These are phyloP conservation scores for Pelmatolapia mariae DNA, from an alignment of 2,113 vertebrate genomes.

Conservation along the genomic window DNA sequence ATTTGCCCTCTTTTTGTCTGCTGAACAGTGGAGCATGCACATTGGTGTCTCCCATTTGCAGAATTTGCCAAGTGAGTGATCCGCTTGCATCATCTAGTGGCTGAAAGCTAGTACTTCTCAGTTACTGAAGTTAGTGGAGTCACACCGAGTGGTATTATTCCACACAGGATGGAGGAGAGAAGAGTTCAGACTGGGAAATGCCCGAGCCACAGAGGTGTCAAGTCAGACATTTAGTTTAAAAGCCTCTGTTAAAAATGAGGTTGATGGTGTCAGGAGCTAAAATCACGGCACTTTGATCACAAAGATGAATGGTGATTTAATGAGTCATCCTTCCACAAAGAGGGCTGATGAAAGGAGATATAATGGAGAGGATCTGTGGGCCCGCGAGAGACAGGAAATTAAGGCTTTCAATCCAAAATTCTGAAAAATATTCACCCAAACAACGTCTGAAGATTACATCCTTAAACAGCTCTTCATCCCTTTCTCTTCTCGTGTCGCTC, in stretches of 20 bases:
- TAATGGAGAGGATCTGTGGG: neutral
- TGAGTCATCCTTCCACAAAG: conserved; percentile 21
- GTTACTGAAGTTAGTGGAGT: neutral
- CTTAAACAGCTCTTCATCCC: neutral
- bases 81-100: conserved; percentile 59
- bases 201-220: neutral
- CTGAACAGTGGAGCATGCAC: conserved; percentile 10
- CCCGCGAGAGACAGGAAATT: conserved; percentile 1
- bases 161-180: neutral
- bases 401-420: neutral
- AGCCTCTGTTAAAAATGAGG: neutral
- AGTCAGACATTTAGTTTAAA: neutral
- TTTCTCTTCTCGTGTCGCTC: neutral
- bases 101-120: neutral
- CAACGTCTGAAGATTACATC: neutral
- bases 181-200: neutral
- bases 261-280: conserved; percentile 9
- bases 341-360: neutral
- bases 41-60: neutral
- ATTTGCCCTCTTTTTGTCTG: conserved; percentile 47
- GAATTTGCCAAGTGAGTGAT: neutral
- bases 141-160: neutral
- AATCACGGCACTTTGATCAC: conserved; percentile 7
- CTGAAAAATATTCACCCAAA: neutral
- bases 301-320: conserved; percentile 27